phyloP scores from a whole-genome alignment of 2,113 vertebrate genomes.

The Ciconia maguari region DNA sequence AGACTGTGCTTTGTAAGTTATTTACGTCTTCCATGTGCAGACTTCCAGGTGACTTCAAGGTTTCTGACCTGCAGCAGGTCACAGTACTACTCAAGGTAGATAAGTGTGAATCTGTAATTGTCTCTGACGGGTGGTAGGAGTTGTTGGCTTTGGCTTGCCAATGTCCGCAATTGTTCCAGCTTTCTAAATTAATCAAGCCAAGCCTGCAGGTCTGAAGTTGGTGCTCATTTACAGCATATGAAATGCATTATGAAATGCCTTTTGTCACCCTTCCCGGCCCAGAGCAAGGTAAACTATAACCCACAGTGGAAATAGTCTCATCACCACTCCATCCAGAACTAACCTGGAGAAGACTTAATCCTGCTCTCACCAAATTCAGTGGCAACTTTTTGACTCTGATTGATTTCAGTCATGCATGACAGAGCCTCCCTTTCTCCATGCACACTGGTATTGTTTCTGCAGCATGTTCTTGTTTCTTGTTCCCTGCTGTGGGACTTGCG shows the following conservation, averaged over 20 bases:
- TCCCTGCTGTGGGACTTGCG: not conserved
- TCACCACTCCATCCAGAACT: not conserved
- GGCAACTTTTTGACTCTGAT: not conserved
- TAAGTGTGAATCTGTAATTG: not conserved
- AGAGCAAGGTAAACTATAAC: not conserved
- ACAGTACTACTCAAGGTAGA: accelerated
- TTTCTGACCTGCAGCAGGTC: not conserved
- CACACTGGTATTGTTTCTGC: not conserved
- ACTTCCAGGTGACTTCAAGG: not conserved
- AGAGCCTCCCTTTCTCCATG: accelerated
- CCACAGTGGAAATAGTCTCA: not conserved
- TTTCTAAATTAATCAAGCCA: not conserved
- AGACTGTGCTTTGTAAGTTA: not conserved
- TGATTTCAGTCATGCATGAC: not conserved
- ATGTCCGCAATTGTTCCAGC: not conserved
- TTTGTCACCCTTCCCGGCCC: not conserved
- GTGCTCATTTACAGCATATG: not conserved
- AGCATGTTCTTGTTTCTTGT: not conserved
- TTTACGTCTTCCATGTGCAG: not conserved
- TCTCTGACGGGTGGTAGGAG: not conserved
- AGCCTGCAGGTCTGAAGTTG: not conserved
- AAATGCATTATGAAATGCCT: not conserved
- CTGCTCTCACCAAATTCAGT: not conserved
- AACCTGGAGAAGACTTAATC: not conserved
- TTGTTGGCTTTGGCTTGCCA: not conserved